phyloP scores from a whole-genome alignment of 2,888 invertebrate genomes.

The Chrysina gloriosa region DNA sequence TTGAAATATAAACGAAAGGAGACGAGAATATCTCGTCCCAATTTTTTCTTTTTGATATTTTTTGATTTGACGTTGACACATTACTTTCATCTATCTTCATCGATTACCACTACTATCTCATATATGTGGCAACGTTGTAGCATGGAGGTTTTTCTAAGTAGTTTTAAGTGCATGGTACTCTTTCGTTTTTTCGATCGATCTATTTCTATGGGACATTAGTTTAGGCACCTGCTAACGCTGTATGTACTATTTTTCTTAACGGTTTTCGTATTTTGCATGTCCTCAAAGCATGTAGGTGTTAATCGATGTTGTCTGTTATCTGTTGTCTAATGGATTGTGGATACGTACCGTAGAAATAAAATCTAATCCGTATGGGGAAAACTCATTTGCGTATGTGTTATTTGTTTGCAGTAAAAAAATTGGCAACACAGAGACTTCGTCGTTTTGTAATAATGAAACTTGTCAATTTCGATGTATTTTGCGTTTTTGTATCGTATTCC shows the following conservation, averaged over 20 bases:
- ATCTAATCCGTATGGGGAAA: too few species aligned
- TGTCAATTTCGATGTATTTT: too few species aligned
- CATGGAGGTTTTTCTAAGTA: background rate
- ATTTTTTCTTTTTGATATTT: background rate
- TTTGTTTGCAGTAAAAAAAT: constrained; percentile 4
- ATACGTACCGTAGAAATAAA: background rate
- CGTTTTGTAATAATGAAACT: too few species aligned
- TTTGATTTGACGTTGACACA: constrained; percentile 5
- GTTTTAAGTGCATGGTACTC: background rate
- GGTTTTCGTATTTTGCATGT: background rate
- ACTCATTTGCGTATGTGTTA: background rate
- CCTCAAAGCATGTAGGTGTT: background rate
- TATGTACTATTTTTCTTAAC: background rate
- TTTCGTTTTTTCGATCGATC: background rate
- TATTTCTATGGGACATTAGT: background rate
- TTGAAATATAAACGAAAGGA: too few species aligned
- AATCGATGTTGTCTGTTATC: background rate
- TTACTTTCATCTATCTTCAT: background rate
- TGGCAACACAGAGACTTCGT: background rate
- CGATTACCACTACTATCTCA: background rate
- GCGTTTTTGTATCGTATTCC: too few species aligned
- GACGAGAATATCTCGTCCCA: background rate
- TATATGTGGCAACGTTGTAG: constrained; percentile 24
- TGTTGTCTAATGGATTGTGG: background rate
- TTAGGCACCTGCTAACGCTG: background rate